These are phyloP conservation scores for Elephantulus edwardii DNA, from an alignment of 2,113 vertebrate species.

Conservation along the genomic window DNA sequence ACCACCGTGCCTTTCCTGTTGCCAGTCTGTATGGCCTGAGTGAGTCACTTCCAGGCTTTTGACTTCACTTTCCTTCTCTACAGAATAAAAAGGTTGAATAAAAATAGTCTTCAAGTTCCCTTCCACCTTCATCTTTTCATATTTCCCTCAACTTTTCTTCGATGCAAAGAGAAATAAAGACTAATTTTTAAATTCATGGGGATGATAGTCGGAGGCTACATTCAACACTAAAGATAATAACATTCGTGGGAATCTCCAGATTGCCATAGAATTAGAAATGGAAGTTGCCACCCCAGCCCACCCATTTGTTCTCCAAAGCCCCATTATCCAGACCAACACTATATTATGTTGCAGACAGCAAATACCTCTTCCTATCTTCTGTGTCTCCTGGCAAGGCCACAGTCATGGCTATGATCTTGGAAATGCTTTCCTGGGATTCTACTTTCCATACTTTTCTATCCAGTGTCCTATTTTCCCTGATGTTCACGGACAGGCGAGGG, in stretches of 20 bases:
- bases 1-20: background rate
- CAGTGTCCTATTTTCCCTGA: background rate
- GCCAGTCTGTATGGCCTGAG: background rate
- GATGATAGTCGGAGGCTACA: background rate
- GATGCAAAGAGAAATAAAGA: background rate
- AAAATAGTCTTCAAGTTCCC: background rate
- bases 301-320: background rate
- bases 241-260: background rate
- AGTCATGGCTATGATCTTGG: background rate
- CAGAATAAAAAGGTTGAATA: background rate
- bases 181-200: background rate
- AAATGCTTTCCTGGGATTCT: background rate
- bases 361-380: background rate
- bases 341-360: background rate
- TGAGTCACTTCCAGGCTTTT: background rate
- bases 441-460: background rate
- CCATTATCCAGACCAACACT: background rate
- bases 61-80: background rate
- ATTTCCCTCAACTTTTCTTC: background rate
- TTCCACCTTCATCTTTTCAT: background rate
- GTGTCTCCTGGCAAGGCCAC: background rate
- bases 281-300: background rate
- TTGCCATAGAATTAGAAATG: conserved; percentile 13
- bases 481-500: conserved; percentile 6
- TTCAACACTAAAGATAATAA: conserved; percentile 1